Evolutionary conservation across 2,888 invertebrate species (phyloP).

Genomic region (Stenolophus ochropezus): DNA sequence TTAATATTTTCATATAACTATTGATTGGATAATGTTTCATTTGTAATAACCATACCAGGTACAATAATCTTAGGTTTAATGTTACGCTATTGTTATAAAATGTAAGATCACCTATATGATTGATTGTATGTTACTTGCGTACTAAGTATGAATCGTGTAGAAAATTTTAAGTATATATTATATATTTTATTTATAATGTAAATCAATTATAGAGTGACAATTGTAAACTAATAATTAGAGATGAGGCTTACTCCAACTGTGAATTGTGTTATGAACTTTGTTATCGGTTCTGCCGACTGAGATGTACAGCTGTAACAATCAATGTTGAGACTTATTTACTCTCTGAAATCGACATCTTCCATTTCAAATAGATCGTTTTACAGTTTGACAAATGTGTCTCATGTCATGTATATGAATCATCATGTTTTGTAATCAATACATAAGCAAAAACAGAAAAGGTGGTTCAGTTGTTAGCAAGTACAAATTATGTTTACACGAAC

Average conservation of each 20-base stretch:
- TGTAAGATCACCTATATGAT: constrained; percentile 50
- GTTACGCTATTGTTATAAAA: constrained; percentile 46
- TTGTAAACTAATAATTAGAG: constrained; percentile 41
- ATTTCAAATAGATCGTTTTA: constrained; percentile 55
- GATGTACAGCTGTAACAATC: constrained; percentile 51
- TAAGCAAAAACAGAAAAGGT: constrained; percentile 39
- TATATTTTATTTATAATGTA: constrained; percentile 57
- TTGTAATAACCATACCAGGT: constrained; percentile 53
- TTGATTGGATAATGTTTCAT: constrained; percentile 51
- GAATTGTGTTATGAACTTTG: constrained; percentile 53
- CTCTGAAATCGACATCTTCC: constrained; percentile 54
- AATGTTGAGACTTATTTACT: constrained; percentile 48
- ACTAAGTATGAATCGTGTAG: constrained; percentile 48
- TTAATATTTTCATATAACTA: constrained; percentile 27
- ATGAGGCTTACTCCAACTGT: constrained; percentile 56
- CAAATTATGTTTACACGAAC: constrained; percentile 37
- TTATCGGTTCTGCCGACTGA: constrained; percentile 52
- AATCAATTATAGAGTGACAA: constrained; percentile 54
- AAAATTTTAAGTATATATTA: constrained; percentile 47
- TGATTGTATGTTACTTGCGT: constrained; percentile 50
- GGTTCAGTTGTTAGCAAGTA: constrained; percentile 50
- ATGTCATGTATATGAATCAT: constrained; percentile 41
- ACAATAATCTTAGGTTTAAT: constrained; percentile 48
- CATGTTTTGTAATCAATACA: constrained; percentile 44
- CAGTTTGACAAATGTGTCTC: constrained; percentile 44